A percentile compares a stretch with the other conserved stretches of the same genome.
phyloP scores from a whole-genome alignment of 35 echinoderm and acorn worm genomes.

The Anneissia japonica region DNA sequence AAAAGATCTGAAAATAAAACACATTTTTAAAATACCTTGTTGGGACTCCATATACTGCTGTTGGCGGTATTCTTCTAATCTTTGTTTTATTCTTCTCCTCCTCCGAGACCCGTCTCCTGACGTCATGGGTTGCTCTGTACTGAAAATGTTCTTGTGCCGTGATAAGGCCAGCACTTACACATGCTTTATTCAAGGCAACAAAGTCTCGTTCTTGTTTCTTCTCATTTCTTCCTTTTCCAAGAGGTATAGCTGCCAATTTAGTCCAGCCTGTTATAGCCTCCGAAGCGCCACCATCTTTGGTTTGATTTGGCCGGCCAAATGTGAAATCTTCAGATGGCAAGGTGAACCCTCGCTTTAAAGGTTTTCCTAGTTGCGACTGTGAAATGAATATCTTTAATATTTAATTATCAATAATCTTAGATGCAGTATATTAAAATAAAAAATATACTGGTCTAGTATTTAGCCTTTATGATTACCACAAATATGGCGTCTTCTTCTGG shows the following conservation, averaged over 20 bases:
- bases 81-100: conserved; percentile 97
- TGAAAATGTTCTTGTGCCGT: conserved; percentile 92
- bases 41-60: conserved; percentile 92
- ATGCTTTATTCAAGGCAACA: conserved; percentile 91
- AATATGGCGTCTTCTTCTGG: no score
- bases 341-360: conserved; percentile 76
- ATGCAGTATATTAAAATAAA: no score
- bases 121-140: conserved; percentile 98
- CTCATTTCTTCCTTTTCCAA: conserved; percentile 35
- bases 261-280: conserved; percentile 82
- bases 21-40: conserved; percentile 63
- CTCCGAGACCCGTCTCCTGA: conserved; percentile 71
- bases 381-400: neutral
- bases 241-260: conserved; percentile 23
- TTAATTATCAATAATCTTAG: no score
- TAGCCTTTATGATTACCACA: no score
- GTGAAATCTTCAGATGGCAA: conserved; percentile 75
- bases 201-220: conserved; percentile 91
- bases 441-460: no score
- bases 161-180: conserved; percentile 71
- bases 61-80: conserved; percentile 90
- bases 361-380: conserved; percentile 78
- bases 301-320: conserved; percentile 76
- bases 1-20: no score
- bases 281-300: conserved; percentile 81